These are phyloP conservation scores for Drosophila kanapiae DNA, from an alignment of 1,140 invertebrate species.

Conservation along the genomic window DNA sequence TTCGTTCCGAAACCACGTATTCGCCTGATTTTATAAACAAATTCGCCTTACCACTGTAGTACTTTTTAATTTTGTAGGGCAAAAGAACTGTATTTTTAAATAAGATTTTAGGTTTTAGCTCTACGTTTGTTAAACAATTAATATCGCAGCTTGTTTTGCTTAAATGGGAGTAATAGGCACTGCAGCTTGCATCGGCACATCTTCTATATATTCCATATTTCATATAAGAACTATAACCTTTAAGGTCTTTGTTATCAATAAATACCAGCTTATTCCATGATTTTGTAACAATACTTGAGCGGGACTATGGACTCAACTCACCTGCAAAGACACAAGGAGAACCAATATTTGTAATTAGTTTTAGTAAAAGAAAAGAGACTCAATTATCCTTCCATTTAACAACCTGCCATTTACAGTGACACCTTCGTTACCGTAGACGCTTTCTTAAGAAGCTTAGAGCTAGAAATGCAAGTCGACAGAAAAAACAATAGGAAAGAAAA, in stretches of 20 bases:
- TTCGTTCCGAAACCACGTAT: too few species aligned
- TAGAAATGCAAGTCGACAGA: conserved; percentile 35
- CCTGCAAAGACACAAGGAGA: conserved; percentile 49
- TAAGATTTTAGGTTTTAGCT: too few species aligned
- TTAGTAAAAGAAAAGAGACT: conserved; percentile 17
- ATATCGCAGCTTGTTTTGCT: too few species aligned
- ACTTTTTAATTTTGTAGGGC: too few species aligned
- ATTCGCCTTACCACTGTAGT: too few species aligned
- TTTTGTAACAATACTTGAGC: not conserved
- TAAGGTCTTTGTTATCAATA: not conserved
- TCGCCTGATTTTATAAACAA: too few species aligned
- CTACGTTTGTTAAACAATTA: too few species aligned
- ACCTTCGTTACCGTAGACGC: conserved; percentile 13
- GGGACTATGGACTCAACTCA: conserved; percentile 29
- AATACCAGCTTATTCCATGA: conserved; percentile 3
- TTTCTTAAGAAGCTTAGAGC: conserved; percentile 32
- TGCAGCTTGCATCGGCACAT: too few species aligned
- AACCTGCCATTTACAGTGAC: conserved; percentile 27
- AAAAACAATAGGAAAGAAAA: not conserved
- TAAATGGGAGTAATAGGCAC: too few species aligned
- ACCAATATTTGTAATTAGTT: conserved; percentile 46
- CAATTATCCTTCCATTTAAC: conserved; percentile 28
- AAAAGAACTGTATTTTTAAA: too few species aligned
- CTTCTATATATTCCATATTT: too few species aligned
- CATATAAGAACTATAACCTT: not conserved